Evolutionary conservation across 2,797 vertebrate genomes (phyloP).

Genomic region (Pipistrellus kuhlii): DNA sequence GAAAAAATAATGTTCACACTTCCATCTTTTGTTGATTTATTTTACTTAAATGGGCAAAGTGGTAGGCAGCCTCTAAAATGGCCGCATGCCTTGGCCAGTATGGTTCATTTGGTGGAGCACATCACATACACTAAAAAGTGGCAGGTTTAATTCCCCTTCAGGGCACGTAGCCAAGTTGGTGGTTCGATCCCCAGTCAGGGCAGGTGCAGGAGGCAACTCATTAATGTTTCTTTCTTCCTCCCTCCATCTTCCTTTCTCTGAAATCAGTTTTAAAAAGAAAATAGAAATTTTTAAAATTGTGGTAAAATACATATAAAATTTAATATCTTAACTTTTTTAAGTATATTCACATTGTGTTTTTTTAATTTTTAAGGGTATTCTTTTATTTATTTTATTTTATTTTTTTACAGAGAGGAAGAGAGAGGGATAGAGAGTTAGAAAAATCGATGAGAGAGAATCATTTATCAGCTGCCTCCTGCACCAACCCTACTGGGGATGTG

Average conservation of each 20-base stretch:
- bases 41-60: background rate
- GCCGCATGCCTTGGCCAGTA: background rate
- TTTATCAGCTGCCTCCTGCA: no score
- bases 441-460: no score
- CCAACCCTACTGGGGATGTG: no score
- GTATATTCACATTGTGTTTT: background rate
- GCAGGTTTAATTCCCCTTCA: background rate
- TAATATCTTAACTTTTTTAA: background rate
- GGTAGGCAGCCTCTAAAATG: background rate
- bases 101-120: background rate
- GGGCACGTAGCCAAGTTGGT: background rate
- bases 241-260: no score
- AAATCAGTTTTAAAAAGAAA: no score
- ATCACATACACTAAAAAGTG: background rate
- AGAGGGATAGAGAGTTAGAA: no score
- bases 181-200: background rate
- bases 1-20: background rate
- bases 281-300: background rate
- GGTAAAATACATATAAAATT: slow-evolving; percentile 16
- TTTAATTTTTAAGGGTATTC: no score
- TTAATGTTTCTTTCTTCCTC: background rate
- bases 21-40: background rate
- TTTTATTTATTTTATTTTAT: no score
- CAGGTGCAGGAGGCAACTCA: background rate
- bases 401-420: no score